Base-by-base conservation (phyloP, 2,888 invertebrate genomes). In the Kuschelorhynchus macadamiae region DNA sequence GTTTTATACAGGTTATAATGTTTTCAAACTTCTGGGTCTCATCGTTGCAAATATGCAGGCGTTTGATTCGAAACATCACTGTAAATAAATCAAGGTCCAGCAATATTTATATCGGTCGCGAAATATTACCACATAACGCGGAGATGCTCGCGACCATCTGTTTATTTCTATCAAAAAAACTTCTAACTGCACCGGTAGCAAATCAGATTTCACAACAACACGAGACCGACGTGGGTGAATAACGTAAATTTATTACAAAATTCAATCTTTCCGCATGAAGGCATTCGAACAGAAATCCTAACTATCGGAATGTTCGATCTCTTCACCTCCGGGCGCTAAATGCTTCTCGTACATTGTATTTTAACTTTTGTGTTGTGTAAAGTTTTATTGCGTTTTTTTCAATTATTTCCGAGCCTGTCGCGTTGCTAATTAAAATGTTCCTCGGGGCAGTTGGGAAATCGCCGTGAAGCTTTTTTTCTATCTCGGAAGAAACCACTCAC, bases 161-260 rank as follows among this genome's bases (percentile, higher is more conserved):
- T 59, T 57, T 59, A 12, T 46, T 59, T 59, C 52, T 59, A 59
- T 59, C 44, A 57, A 59, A 52, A 50, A n/a, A n/a, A n/a, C n/a
- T n/a, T 42, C 44, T 57, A 21, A 20, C 65, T 52, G 52, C 59
- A 66, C 53, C 66, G 25, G 66, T 67, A 67, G 67, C 67, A 67
- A 67, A 61, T 67, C 67, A 30, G 56, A 67, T 67, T 67, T 67
- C 67, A 55, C 61, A 55, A 61, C 17, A 50, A 39, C 12, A 9
- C 21, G n/a, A 7, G 4, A 25, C 25, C 41, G 21, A 30, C 57
- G 67, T 67, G 67, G 67, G 67, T 18, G 67, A 67, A 67, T 36
- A 68, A 68, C 63, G 59, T 52, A 63, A 64, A 68, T 56, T 67
- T 67, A 67, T 62, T 62, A 62, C 63, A 62, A 67, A 67, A 67